Base-by-base conservation (phyloP, 2,113 vertebrate genomes). In the Bathybates hornii region DNA sequence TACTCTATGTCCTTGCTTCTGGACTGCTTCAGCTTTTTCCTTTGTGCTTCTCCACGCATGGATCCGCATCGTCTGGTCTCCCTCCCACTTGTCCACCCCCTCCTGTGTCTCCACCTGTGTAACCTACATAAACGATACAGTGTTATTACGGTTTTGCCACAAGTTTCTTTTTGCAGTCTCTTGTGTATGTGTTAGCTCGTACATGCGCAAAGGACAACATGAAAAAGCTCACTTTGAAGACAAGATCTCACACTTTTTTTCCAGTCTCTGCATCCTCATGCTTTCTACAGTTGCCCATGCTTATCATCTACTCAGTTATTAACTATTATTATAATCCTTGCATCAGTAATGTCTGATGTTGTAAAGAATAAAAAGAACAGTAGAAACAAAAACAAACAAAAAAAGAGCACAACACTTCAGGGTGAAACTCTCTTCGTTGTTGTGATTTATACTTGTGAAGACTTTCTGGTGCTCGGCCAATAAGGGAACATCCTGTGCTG, bases 81-180 rank as follows among this genome's bases (percentile, higher is more conserved):
- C 82, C 87, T 91, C 85, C 85, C 83, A 93, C 88, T 68, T 89
- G 89, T 90, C 84, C 63, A 6, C 71, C 83, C 85, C 94, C 93
- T 83, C 43, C 88, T 85, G 86, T 82, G 86, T 88, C 82, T 90
- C 93, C 93, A 95, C 93, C 91, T 93, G 93, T 86, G 90, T 91
- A 89, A 89, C 90, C 92, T 85, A 93, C 88, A 88, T 90, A 92
- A 27, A 84, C 13, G 34, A 90, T 78, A 16, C 45, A 86, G 83
- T 79, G 82, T 48, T 32, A 80, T 84, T 88, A 80, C 41, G 87
- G 81, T 59, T 89, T 81, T 91, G 32, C 45, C 84, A 45, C 79
- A 24, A 14, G 32, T 78, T 87, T 81, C 13, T 81, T 38, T 80
- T 81, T 29, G n/a, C 32, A 5, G 79, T 86, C 56, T 27, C 63